phyloP scores from a whole-genome alignment of 2,888 invertebrate genomes.

The Perdita meconis region DNA sequence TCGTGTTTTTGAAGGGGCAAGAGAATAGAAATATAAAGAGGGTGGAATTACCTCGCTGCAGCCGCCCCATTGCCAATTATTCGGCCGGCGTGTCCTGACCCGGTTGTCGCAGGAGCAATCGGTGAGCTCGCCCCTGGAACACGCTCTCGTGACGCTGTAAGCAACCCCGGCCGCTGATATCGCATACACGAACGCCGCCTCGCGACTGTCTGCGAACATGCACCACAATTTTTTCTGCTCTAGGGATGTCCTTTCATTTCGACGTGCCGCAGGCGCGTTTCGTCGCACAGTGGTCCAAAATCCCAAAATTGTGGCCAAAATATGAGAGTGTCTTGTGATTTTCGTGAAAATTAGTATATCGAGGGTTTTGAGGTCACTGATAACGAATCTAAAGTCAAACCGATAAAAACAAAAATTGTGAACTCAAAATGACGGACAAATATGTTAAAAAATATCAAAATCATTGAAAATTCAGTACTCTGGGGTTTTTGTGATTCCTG shows the following conservation, averaged over 20 bases:
- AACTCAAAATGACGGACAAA: no score
- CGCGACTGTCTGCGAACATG: slow-evolving; percentile 90
- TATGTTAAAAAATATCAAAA: no score
- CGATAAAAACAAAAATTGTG: no score
- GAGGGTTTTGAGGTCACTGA: no score
- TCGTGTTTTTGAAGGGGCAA: slow-evolving; percentile 19
- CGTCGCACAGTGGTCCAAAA: no score
- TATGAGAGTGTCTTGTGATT: no score
- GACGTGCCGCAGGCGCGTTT: background rate
- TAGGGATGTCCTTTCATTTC: slow-evolving; percentile 39
- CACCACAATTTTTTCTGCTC: slow-evolving; percentile 42
- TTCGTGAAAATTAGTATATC: no score
- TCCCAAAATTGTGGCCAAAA: no score
- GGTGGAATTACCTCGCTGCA: slow-evolving; percentile 92
- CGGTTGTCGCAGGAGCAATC: slow-evolving; percentile 95
- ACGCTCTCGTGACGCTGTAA: slow-evolving; percentile 94
- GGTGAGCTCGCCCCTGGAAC: slow-evolving; percentile 93
- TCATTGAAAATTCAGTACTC: no score
- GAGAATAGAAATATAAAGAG: slow-evolving; percentile 39
- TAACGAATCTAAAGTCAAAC: no score
- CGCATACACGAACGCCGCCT: slow-evolving; percentile 95
- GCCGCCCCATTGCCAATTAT: slow-evolving; percentile 96
- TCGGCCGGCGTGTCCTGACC: slow-evolving; percentile 88
- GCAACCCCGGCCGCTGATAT: slow-evolving; percentile 95
- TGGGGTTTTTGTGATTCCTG: no score